A percentile compares a stretch with the other conserved stretches of the same genome.
These are phyloP conservation scores for Ornithorhynchus anatinus DNA, from an alignment of 2,113 vertebrate species.

Conservation along the genomic window DNA sequence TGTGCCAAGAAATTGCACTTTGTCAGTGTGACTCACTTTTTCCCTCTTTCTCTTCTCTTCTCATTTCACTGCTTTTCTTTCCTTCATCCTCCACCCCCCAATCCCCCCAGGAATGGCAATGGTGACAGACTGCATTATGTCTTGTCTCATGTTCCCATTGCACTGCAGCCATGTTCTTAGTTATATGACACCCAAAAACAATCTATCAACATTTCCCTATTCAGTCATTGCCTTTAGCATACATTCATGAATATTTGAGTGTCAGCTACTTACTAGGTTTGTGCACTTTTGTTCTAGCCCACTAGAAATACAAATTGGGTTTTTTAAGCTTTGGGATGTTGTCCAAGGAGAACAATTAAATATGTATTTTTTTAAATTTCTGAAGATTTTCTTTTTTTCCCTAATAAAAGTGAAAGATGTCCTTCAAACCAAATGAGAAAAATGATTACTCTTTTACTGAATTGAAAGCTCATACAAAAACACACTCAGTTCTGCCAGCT, in stretches of 20 bases:
- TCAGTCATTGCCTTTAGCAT: neutral
- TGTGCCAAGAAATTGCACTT: too few relatives aligned
- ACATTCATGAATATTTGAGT: neutral
- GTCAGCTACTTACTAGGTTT: neutral
- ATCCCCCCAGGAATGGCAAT: neutral
- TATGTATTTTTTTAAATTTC: conserved; percentile 1
- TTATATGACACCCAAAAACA: neutral
- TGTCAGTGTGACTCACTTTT: too few relatives aligned
- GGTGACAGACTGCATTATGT: neutral
- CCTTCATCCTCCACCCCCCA: neutral
- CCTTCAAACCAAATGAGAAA: neutral
- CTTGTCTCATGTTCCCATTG: neutral
- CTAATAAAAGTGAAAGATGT: neutral
- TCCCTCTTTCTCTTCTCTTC: neutral
- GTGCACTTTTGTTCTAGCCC: neutral
- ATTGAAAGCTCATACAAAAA: too few relatives aligned
- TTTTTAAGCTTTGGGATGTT: neutral
- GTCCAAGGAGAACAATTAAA: neutral
- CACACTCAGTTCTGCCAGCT: too few relatives aligned
- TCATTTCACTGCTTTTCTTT: neutral
- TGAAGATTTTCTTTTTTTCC: too few relatives aligned
- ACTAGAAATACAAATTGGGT: neutral
- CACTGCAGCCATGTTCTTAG: neutral
- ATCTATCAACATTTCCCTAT: too few relatives aligned
- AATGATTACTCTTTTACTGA: neutral